A percentile compares a stretch with the other conserved stretches of the same genome.
These are phyloP conservation scores for Doryteuthis pealeii DNA, from an alignment of 1,140 invertebrate genomes.

Conservation along the genomic window DNA sequence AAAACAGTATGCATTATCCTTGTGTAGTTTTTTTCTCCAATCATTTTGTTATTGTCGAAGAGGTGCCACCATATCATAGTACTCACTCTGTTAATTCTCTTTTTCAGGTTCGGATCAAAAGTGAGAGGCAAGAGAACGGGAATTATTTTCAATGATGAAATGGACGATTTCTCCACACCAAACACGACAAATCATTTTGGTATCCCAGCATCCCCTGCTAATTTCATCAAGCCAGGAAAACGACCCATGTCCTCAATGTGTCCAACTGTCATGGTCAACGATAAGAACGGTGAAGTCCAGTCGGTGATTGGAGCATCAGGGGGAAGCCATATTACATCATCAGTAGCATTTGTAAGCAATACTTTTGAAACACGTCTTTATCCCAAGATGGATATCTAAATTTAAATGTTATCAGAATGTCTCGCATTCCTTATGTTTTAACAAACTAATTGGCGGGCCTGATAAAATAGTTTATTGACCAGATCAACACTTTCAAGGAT, in stretches of 20 bases:
- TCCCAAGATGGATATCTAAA: too few species aligned
- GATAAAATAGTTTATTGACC: too few species aligned
- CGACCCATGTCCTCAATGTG: constrained; percentile 89
- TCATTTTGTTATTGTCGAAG: too few species aligned
- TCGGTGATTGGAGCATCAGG: constrained; percentile 89
- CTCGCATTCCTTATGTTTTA: too few species aligned
- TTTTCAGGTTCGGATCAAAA: constrained; percentile 59
- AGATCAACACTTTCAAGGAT: too few species aligned
- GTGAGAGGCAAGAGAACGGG: constrained; percentile 72
- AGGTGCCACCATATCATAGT: too few species aligned
- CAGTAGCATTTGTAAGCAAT: constrained; percentile 75
- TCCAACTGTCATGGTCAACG: constrained; percentile 76
- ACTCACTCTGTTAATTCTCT: too few species aligned
- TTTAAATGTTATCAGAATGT: too few species aligned
- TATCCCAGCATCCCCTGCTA: constrained; percentile 65
- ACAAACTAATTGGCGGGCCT: too few species aligned
- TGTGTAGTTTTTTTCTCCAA: too few species aligned
- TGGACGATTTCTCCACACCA: constrained; percentile 93
- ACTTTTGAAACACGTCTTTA: too few species aligned
- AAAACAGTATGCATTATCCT: too few species aligned
- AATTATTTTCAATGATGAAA: constrained; percentile 89
- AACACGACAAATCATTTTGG: constrained; percentile 75
- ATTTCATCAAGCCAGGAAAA: constrained; percentile 80
- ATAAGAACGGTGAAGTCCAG: constrained; percentile 70
- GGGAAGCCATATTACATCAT: constrained; percentile 85